A percentile compares a stretch with the other conserved stretches of the same genome.
phyloP scores from a whole-genome alignment of 2,888 invertebrate species.

The Mesorhabditis sp. region DNA sequence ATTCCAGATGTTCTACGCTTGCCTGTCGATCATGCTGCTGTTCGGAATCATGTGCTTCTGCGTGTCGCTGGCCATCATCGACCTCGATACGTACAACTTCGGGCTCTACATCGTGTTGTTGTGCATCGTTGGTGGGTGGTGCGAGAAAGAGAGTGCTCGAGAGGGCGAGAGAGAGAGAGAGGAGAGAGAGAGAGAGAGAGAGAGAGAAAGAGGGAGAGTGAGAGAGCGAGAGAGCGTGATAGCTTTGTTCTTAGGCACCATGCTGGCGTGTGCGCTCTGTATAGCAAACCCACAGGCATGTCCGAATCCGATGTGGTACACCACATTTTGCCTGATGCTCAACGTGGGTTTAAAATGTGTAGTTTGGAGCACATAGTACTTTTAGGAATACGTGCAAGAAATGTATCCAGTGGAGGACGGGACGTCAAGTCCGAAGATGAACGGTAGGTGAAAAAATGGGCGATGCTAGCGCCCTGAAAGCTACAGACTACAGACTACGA shows the following conservation, averaged over 20 bases:
- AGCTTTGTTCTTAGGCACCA: conserved; percentile 41
- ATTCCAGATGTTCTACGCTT: conserved; percentile 57
- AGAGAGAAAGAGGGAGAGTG: neutral
- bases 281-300: conserved; percentile 57
- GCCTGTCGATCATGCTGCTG: conserved; percentile 52
- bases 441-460: neutral
- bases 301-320: conserved; percentile 55
- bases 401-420: conserved; percentile 53
- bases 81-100: conserved; percentile 56
- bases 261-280: conserved; percentile 56
- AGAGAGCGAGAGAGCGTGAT: too few species aligned
- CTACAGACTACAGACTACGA: too few species aligned
- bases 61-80: conserved; percentile 54
- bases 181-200: neutral
- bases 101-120: conserved; percentile 56
- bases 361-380: neutral
- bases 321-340: conserved; percentile 50
- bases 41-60: conserved; percentile 50
- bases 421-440: conserved; percentile 51
- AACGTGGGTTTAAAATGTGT: conserved; percentile 34
- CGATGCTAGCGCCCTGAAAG: too few species aligned
- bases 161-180: neutral
- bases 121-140: conserved; percentile 53
- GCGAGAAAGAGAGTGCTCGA: too few species aligned
- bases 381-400: conserved; percentile 42